Base-by-base conservation (phyloP, 2,888 invertebrate genomes). In the Zootermopsis nevadensis region DNA sequence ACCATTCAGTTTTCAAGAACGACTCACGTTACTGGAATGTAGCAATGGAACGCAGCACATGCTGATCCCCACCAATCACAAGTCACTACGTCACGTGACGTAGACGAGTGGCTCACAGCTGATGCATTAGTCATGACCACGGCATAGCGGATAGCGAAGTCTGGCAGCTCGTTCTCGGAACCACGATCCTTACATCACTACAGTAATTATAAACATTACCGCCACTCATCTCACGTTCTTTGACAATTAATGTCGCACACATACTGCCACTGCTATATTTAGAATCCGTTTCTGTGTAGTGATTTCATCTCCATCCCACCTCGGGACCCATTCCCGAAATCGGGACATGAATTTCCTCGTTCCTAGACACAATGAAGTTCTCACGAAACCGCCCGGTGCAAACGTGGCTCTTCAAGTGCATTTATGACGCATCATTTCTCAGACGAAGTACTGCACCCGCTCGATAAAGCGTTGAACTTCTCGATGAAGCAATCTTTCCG, bases 11-110 rank as follows among this genome's bases (percentile, higher is more conserved):
- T 33, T 79, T 79, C 53, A 60, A 38, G 19, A 66, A 19, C 60
- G 66, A 79, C 38, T 79, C 79, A 79, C 66, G 60, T 38, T 12
- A n/a, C 24, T 60, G 35, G 79, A 79, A 79, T 79, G 79, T 53
- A 27, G 55, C 48, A 38, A 30, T 79, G 79, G 79, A 60, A 79
- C 60, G 79, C 79, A 27, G 60, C 48, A 27, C 60, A 35, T 66
- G 79, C 79, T 35, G 35, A 31, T 35, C 31, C 24, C 79, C 27
- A 8, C 53, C 74, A 74, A 74, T 74, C 35, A n/a, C n/a, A 4
- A 38, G 12, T 42, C 38, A 74, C 74, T 35, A 38, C 74, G 74
- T 74, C 74, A 74, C 24, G 38, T 74, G 35, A 74, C 74, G 74
- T 74, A 31, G 10, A 4, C 38, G 38, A 74, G 38, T 74, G 38